Evolutionary conservation across 2,888 invertebrate genomes (phyloP), one percentile per base, ranked within the genome.

Genomic region (Leucoptera coffeella): DNA sequence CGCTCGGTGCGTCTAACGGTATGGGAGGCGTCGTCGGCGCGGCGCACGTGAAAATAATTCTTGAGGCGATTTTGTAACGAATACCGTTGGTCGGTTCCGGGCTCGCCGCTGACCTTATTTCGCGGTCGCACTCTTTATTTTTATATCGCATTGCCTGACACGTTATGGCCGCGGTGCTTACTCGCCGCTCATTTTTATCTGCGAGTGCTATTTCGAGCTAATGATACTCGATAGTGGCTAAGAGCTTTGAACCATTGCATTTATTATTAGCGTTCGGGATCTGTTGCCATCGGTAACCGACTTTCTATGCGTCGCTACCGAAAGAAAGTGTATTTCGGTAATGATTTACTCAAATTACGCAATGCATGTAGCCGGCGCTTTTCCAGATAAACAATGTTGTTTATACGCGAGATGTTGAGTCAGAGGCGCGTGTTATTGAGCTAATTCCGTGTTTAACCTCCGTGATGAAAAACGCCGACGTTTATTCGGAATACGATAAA

Each of bases 61-160:
- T 67, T 62, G 64, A 58, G 57, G 67, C 56, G 59, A 64, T 67
- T 67, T 69, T 64, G 67, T 65, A 67, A 67, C 54, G 46, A 52
- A 60, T 47, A 62, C 69, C 64, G 69, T 58, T 67, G 64, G 46
- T 53, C 52, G 51, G 64, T 67, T 67, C 65, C 65, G 67, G 67
- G 58, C 62, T 43, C 51, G 57, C 44, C 50, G 53, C 50, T 55
- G 64, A 61, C 69, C 67, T 61, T 67, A 67, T 65, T 67, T 56
- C 54, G 54, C 45, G 45, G 40, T 44, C 47, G 53, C 49, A 48
- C 60, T 61, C 52, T 59, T 56, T 60, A 59, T 58, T 60, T 61
- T 61, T 58, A 55, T 54, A 60, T 54, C 52, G 59, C 54, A 51
- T 48, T 48, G 57, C 50, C 45, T 47, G 50, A 47, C 45, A 39